phyloP scores from a whole-genome alignment of 2,888 invertebrate species.

The Trissolcus japonicus region DNA sequence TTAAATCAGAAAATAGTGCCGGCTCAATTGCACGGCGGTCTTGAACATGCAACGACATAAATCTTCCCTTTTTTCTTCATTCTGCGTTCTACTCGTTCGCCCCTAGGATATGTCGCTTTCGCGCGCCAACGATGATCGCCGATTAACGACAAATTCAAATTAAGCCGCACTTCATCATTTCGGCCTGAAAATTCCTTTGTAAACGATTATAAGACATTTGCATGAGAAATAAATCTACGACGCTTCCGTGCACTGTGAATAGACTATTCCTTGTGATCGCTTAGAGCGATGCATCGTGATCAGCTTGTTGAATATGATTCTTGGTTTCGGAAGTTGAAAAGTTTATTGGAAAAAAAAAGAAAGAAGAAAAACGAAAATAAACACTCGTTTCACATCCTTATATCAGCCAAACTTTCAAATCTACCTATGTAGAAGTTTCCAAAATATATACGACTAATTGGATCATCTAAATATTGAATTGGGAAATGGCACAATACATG shows the following conservation, averaged over 20 bases:
- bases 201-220: constrained; percentile 38
- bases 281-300: constrained; percentile 32
- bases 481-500: too few species aligned
- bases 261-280: constrained; percentile 33
- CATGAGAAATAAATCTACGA: constrained; percentile 42
- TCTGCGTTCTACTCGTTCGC: constrained; percentile 21
- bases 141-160: constrained; percentile 50
- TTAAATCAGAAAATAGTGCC: constrained; percentile 61
- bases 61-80: constrained; percentile 22
- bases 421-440: too few species aligned
- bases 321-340: background rate
- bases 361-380: too few species aligned
- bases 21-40: too few species aligned
- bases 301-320: constrained; percentile 2
- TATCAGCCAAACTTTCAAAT: too few species aligned
- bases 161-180: constrained; percentile 41
- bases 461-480: too few species aligned
- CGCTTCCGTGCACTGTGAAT: constrained; percentile 27
- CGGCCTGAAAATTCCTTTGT: constrained; percentile 32
- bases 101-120: constrained; percentile 43
- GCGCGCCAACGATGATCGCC: constrained; percentile 34
- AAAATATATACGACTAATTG: too few species aligned
- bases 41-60: constrained; percentile 24
- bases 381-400: too few species aligned
- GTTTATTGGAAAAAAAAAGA: background rate